Evolutionary conservation across 1,140 invertebrate genomes (phyloP).

Genomic region (Eubasilissa regina): DNA sequence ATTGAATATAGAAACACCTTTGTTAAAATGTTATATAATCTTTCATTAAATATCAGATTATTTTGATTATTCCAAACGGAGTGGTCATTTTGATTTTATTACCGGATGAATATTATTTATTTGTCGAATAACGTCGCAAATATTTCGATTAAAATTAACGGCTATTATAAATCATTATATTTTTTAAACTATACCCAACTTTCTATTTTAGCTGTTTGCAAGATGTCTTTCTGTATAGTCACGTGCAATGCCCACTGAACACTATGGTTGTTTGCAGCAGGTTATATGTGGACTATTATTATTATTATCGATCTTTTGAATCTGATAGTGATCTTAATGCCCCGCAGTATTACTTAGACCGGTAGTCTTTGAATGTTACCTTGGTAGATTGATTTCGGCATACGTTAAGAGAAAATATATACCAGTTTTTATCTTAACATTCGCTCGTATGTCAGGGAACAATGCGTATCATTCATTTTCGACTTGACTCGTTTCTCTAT

Average conservation of each 20-base stretch:
- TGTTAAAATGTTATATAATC: too few species aligned
- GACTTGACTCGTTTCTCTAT: too few species aligned
- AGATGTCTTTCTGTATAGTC: neutral
- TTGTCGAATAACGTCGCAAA: too few species aligned
- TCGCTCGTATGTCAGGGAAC: neutral
- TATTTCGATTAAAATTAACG: too few species aligned
- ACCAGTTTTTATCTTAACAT: slow-evolving; percentile 9
- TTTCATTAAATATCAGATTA: too few species aligned
- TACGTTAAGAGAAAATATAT: slow-evolving; percentile 6
- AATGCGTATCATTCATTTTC: neutral
- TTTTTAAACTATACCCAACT: too few species aligned
- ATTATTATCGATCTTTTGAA: slow-evolving; percentile 22
- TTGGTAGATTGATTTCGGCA: slow-evolving; percentile 28
- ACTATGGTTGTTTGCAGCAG: neutral
- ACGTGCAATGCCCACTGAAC: neutral
- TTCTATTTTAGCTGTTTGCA: neutral
- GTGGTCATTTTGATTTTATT: too few species aligned
- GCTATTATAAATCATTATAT: too few species aligned
- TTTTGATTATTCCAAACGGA: too few species aligned
- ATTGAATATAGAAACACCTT: too few species aligned
- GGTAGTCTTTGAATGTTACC: slow-evolving; percentile 13
- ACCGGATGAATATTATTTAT: too few species aligned
- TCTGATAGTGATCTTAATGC: slow-evolving; percentile 32
- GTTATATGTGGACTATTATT: neutral
- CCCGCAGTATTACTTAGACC: slow-evolving; percentile 12